Evolutionary conservation across 1,140 invertebrate species (phyloP).

Genomic region (Drosophila sp.): DNA sequence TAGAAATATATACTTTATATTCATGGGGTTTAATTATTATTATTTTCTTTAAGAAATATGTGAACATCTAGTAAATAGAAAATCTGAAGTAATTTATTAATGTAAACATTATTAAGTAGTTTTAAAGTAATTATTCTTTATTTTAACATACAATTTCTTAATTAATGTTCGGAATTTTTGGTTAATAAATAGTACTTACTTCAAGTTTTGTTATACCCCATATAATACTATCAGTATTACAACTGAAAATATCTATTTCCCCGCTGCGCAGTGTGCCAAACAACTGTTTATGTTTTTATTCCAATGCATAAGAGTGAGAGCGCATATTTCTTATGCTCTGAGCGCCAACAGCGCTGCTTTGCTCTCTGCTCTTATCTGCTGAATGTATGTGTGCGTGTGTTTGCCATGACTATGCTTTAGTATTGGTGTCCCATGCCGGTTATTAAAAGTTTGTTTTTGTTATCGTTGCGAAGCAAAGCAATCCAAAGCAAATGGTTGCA

Average conservation of each 20-base stretch:
- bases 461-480: slow-evolving; percentile 51
- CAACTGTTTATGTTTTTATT: slow-evolving; percentile 75
- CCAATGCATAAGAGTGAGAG: slow-evolving; percentile 43
- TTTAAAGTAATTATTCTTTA: too few relatives aligned
- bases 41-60: too few relatives aligned
- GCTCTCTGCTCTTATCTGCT: slow-evolving; percentile 7
- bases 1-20: too few relatives aligned
- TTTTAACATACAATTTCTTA: too few relatives aligned
- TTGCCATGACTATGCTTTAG: slow-evolving; percentile 37
- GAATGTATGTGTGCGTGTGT: neutral
- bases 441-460: slow-evolving; percentile 68
- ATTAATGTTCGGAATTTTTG: too few relatives aligned
- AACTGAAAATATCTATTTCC: neutral
- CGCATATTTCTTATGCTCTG: neutral
- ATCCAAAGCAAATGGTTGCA: slow-evolving; percentile 16
- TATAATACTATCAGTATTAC: too few relatives aligned
- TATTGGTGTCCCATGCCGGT: slow-evolving; percentile 66
- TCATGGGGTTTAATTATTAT: too few relatives aligned
- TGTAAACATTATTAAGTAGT: too few relatives aligned
- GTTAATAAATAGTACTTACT: too few relatives aligned
- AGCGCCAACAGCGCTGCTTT: slow-evolving; percentile 18
- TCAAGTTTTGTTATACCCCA: too few relatives aligned
- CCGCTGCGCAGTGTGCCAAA: slow-evolving; percentile 43
- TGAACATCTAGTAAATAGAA: too few relatives aligned
- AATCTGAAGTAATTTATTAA: too few relatives aligned